Evolutionary conservation across 2,797 vertebrate genomes (phyloP).

Genomic region (Gymnothorax javanicus): DNA sequence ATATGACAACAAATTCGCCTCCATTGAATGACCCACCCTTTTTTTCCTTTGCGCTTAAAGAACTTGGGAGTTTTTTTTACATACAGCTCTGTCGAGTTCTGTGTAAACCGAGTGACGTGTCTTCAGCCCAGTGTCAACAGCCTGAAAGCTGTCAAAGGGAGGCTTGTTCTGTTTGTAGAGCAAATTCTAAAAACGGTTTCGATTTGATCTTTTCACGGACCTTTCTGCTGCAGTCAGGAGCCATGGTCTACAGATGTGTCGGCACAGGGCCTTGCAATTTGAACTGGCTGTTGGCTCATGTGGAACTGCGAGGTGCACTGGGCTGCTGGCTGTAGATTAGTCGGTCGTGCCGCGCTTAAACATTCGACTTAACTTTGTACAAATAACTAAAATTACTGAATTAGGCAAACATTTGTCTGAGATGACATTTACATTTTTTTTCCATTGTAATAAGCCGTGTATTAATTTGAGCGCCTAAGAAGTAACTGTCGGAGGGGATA

Average conservation of each 20-base stretch:
- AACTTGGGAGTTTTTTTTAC: conserved; percentile 50
- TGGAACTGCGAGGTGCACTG: not conserved
- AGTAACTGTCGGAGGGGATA: not conserved
- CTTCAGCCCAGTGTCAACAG: not conserved
- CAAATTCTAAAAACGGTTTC: not conserved
- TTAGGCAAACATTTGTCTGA: not conserved
- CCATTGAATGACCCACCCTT: not conserved
- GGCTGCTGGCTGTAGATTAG: not conserved
- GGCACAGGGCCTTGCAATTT: not conserved
- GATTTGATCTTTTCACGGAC: not conserved
- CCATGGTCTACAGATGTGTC: not conserved
- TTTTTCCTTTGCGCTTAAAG: not conserved
- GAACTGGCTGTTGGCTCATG: not conserved
- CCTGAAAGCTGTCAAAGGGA: not conserved
- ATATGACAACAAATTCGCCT: not conserved
- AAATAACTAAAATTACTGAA: not conserved
- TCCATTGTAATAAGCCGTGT: not conserved
- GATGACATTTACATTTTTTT: not conserved
- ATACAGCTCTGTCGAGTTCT: conserved; percentile 23
- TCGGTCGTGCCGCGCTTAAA: not conserved
- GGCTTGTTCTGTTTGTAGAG: not conserved
- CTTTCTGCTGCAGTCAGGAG: not conserved
- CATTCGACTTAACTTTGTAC: not conserved
- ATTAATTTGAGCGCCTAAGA: not conserved
- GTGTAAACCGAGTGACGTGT: not conserved